Base-by-base conservation (phyloP, 2,888 invertebrate species). In the Gibbula magus region DNA sequence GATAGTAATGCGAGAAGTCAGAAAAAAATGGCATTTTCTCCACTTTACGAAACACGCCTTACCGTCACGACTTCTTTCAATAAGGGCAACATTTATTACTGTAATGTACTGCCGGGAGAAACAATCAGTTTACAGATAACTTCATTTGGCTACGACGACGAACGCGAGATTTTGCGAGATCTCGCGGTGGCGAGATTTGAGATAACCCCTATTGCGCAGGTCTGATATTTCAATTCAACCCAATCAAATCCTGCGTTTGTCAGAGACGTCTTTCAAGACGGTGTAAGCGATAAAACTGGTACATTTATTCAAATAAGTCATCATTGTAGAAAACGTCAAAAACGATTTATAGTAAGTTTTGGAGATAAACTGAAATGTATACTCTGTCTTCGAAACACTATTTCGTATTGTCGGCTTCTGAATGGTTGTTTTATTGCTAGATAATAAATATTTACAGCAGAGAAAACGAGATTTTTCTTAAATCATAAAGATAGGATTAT, bases 161-260 rank as follows among this genome's bases (percentile, higher is more conserved):
- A 61, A 61, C 8, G 61, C 61, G 61, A 61, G 61, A 61, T 25
- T 61, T 61, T 29, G 61, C 61, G 61, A 61, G 61, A 61, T 61
- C 29, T 29, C 61, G 61, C 61, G 61, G 13, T 7, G 29, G 61
- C 7, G 25, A 61, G 61, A 25, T 29, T 61, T n/a, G 16, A 61
- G 61, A 61, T 61, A 61, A 61, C 61, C 61, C 29, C 61, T 13
- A 61, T 61, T 61, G 29, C 18, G 61, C 25, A 22, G 29, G 16
- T 29, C 29, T 29, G 61, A 61, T 61, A 61, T 61, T 61, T 61
- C 61, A 61, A 61, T 61, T 61, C 29, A 61, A 61, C 4, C 29
- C 56, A 61, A 61, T 61, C 29, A 16, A 22, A 29, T 45, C 45
- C 4, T 61, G 61, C 61, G 29, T 29, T 61, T 25, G 61, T 20